Percentiles rank a stretch among this genome's conserved stretches.
phyloP scores from a whole-genome alignment of 1,140 invertebrate species.

The Venustaconcha ellipsiformis region DNA sequence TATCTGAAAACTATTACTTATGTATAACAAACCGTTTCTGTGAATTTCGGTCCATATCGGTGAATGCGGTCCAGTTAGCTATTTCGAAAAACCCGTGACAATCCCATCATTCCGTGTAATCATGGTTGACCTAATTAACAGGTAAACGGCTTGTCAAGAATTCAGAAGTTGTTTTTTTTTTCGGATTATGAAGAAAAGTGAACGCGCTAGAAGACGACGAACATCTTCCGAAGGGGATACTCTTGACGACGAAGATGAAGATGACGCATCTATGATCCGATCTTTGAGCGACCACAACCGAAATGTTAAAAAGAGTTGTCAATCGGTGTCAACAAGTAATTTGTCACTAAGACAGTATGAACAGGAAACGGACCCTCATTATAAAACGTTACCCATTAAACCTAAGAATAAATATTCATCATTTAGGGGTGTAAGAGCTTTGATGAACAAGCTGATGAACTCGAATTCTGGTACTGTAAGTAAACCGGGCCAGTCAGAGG shows the following conservation, averaged over 20 bases:
- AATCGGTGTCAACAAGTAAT: conserved; percentile 25
- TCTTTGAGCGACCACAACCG: conserved; percentile 34
- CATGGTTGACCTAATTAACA: conserved; percentile 39
- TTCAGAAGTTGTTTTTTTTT: conserved; percentile 21
- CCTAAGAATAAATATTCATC: conserved; percentile 34
- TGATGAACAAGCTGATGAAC: conserved; percentile 39
- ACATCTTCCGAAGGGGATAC: conserved; percentile 57
- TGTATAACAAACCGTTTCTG: no score
- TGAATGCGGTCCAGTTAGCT: no score
- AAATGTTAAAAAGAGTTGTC: conserved; percentile 47
- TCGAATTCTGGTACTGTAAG: conserved; percentile 17
- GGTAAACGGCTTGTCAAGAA: conserved; percentile 30
- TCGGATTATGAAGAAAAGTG: conserved; percentile 42
- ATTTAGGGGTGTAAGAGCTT: conserved; percentile 52
- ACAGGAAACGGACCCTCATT: conserved; percentile 14
- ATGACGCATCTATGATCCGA: conserved; percentile 16
- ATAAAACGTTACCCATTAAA: conserved; percentile 13
- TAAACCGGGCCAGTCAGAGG: conserved; percentile 1
- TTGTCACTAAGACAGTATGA: conserved; percentile 12
- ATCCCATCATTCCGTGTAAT: conserved; percentile 36
- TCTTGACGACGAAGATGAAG: conserved; percentile 46
- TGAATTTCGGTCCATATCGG: no score
- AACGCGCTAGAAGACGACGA: conserved; percentile 52
- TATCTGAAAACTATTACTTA: no score
- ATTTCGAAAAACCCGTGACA: no score